Conservation (phyloP, 2,113 vertebrate genomes). For the Capra hircus region DNA sequence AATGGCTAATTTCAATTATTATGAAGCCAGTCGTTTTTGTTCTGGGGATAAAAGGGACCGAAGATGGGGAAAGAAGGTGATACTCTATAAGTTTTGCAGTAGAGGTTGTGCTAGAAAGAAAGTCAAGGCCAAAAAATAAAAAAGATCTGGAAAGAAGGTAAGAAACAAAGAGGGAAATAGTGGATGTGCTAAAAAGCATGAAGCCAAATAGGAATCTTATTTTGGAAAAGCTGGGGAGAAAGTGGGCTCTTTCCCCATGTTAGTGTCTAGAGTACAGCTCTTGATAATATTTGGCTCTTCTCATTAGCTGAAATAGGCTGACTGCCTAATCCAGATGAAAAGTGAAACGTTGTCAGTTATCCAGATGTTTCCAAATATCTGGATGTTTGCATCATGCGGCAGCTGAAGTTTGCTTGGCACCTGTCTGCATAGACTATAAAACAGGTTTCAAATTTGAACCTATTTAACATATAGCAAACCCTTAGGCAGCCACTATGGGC, state of each 20-base stretch:
- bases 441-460: neutral
- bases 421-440: neutral
- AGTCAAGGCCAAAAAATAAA: neutral
- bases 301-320: neutral
- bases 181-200: neutral
- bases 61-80: neutral
- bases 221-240: neutral
- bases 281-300: neutral
- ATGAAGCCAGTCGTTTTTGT: constrained; percentile 19
- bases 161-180: neutral
- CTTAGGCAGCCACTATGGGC: neutral
- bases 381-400: neutral
- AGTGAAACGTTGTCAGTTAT: constrained; percentile 9
- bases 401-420: neutral
- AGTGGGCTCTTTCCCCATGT: fast-evolving
- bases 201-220: neutral
- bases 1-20: constrained; percentile 46
- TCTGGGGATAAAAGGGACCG: neutral
- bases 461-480: neutral
- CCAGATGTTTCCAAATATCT: constrained; percentile 45
- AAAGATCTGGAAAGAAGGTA: neutral
- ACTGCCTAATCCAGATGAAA: constrained; percentile 30
- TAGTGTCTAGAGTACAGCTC: neutral
- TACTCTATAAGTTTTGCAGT: neutral
- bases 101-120: neutral